Evolutionary conservation across 2,113 vertebrate species (phyloP).

Genomic region (Gallinago jamesoni): DNA sequence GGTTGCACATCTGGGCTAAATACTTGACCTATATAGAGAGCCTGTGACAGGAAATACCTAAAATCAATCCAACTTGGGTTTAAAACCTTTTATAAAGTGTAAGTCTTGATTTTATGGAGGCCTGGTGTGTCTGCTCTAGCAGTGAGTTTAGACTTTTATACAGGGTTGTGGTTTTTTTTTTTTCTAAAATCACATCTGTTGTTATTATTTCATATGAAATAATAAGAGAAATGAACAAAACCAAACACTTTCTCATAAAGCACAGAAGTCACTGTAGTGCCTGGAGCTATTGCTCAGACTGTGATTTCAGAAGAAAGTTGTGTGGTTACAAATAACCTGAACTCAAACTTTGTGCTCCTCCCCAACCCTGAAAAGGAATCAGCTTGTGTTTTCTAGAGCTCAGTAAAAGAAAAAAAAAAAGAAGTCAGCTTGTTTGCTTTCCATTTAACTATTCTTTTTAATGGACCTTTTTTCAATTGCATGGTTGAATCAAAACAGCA

Average conservation of each 20-base stretch:
- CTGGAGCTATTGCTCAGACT: neutral
- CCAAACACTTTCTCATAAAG: neutral
- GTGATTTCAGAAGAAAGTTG: neutral
- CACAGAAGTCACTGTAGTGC: neutral
- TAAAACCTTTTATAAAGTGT: conserved; percentile 8
- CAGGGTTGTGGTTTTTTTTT: neutral
- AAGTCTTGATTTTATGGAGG: neutral
- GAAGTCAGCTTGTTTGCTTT: neutral
- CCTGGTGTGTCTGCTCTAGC: neutral
- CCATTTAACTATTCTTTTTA: neutral
- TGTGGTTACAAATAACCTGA: conserved; percentile 2
- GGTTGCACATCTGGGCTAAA: conserved; percentile 57
- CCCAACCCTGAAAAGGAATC: neutral
- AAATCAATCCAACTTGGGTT: conserved; percentile 19
- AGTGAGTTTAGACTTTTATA: neutral
- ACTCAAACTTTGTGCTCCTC: neutral
- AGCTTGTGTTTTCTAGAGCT: neutral
- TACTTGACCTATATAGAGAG: conserved; percentile 32
- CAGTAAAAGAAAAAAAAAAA: neutral
- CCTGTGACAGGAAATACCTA: conserved; percentile 55
- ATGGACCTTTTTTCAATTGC: neutral
- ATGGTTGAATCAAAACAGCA: neutral
- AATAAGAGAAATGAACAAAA: neutral
- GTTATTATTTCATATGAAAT: neutral
- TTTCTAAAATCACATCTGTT: neutral